Evolutionary conservation across 2,888 invertebrate genomes (phyloP).

Genomic region (Ormia ochracea): DNA sequence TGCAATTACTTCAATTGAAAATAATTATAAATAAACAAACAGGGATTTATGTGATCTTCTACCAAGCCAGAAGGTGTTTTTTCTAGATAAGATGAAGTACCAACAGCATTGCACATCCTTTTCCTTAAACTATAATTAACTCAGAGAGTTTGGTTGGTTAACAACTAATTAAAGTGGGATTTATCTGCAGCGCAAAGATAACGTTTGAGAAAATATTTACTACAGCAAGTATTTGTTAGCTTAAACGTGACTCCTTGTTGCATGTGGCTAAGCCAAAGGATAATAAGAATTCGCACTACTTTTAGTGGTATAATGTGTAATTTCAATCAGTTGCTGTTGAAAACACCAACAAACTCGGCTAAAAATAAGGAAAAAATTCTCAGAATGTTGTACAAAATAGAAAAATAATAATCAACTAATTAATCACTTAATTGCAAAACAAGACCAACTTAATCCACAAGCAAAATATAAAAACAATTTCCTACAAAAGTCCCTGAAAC

Average conservation of each 20-base stretch:
- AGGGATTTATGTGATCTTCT: background rate
- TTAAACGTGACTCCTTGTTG: background rate
- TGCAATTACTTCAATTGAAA: constrained; percentile 46
- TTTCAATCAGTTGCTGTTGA: too few species aligned
- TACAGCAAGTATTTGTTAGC: background rate
- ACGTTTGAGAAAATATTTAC: background rate
- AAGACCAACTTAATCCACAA: background rate
- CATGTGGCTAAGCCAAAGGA: background rate
- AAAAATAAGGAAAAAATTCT: background rate
- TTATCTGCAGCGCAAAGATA: background rate
- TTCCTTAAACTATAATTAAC: constrained; percentile 1
- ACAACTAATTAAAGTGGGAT: constrained; percentile 2
- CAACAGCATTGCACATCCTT: background rate
- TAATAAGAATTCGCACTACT: too few species aligned
- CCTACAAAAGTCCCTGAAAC: constrained; percentile 1
- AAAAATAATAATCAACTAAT: constrained; percentile 14
- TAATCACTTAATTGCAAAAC: constrained; percentile 57
- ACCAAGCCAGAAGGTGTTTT: constrained; percentile 5
- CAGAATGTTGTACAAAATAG: background rate
- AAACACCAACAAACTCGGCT: too few species aligned
- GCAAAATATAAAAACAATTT: constrained; percentile 15
- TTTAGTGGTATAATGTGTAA: too few species aligned
- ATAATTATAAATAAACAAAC: constrained; percentile 44
- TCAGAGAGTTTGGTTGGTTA: background rate
- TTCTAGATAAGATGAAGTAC: constrained; percentile 16